phyloP scores from a whole-genome alignment of 23 tunicate species.

The Pegea sp. region DNA sequence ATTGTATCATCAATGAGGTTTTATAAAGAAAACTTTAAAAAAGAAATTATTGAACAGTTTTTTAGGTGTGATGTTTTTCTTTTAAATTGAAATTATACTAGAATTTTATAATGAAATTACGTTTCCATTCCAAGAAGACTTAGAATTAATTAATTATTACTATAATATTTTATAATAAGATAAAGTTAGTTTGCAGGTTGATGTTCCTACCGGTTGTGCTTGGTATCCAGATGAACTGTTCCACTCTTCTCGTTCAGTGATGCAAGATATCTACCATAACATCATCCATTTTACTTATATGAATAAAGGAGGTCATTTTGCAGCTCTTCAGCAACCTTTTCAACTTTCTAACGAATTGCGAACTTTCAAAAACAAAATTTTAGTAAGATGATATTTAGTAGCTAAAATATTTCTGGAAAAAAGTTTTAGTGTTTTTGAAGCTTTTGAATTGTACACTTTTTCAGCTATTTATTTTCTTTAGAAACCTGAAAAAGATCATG shows the following conservation, averaged over 20 bases:
- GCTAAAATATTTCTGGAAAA: no score
- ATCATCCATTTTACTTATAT: constrained; percentile 56
- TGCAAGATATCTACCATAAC: constrained; percentile 7
- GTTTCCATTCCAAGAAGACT: no score
- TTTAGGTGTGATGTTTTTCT: no score
- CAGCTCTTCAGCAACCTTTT: constrained; percentile 37
- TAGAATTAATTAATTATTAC: no score
- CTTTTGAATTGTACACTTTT: no score
- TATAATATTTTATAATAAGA: no score
- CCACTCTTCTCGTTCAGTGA: constrained; percentile 1
- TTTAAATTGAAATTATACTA: neutral
- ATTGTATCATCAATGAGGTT: constrained; percentile 57
- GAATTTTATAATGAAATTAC: neutral
- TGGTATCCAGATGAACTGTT: constrained; percentile 39
- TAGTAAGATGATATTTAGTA: constrained; percentile 35
- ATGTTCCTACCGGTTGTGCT: constrained; percentile 56
- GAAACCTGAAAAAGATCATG: no score
- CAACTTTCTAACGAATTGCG: constrained; percentile 22
- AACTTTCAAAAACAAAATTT: constrained; percentile 27
- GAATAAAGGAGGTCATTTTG: constrained; percentile 71
- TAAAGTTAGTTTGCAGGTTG: constrained; percentile 32
- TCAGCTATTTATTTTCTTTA: no score
- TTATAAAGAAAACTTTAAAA: constrained; percentile 34
- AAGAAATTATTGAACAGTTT: no score
- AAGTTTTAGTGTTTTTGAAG: no score